Conservation (phyloP, 2,797 vertebrate genomes). For the Pipistrellus pipistrellus region DNA sequence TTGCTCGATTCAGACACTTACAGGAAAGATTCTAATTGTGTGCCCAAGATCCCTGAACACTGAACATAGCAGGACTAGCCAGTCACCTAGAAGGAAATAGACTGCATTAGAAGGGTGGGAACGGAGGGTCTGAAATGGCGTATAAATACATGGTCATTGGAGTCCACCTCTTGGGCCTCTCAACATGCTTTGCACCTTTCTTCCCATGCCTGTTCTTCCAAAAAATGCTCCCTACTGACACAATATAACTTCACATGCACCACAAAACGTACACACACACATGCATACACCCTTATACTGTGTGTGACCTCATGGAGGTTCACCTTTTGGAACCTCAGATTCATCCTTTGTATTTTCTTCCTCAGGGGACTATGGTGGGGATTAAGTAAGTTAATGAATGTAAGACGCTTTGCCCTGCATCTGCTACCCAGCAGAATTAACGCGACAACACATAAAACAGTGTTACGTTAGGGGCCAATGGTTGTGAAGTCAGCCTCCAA, state of each 20-base stretch:
- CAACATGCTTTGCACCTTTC: not conserved
- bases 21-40: not conserved
- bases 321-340: not conserved
- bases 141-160: not conserved
- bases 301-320: not conserved
- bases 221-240: not conserved
- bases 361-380: not conserved
- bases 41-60: not conserved
- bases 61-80: not conserved
- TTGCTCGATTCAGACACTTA: slow-evolving; percentile 1
- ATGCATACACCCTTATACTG: not conserved
- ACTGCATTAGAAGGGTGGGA: not conserved
- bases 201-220: not conserved
- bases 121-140: not conserved
- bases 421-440: not conserved
- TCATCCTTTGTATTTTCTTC: not conserved
- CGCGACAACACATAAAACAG: not conserved
- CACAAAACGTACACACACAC: not conserved
- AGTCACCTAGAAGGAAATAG: not conserved
- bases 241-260: not conserved
- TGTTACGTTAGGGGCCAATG: not conserved
- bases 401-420: not conserved
- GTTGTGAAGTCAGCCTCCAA: slow-evolving; percentile 41
- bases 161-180: not conserved
- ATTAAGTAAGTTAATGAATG: not conserved